Evolutionary conservation across 1,140 invertebrate species (phyloP).

Genomic region (Acromyrmex echinatior): DNA sequence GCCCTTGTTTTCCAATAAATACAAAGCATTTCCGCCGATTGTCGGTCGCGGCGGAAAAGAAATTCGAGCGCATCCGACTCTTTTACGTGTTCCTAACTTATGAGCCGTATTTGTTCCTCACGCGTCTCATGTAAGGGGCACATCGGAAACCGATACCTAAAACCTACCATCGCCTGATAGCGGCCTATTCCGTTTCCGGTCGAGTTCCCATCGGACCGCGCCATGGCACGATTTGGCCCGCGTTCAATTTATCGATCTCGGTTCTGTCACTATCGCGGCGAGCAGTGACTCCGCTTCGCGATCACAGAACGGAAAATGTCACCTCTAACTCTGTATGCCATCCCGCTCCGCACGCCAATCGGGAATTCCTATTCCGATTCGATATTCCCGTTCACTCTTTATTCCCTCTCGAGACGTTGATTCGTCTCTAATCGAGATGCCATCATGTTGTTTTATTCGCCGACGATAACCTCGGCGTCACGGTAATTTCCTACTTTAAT

Average conservation of each 20-base stretch:
- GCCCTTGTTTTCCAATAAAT: slow-evolving; percentile 87
- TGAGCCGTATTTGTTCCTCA: too few relatives aligned
- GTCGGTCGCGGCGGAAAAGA: background rate
- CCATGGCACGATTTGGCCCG: background rate
- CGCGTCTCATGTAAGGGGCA: background rate
- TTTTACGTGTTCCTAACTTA: too few relatives aligned
- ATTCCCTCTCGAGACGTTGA: slow-evolving; percentile 54
- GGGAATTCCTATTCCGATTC: slow-evolving; percentile 83
- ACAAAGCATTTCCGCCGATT: slow-evolving; percentile 77
- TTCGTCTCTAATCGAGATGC: background rate
- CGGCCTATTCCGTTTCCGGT: slow-evolving; percentile 83
- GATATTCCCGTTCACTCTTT: slow-evolving; percentile 73
- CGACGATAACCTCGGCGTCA: background rate
- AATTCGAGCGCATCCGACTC: background rate
- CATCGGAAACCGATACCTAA: slow-evolving; percentile 67
- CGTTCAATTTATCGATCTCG: slow-evolving; percentile 79
- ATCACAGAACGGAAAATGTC: slow-evolving; percentile 51
- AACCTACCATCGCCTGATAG: slow-evolving; percentile 69
- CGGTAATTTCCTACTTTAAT: background rate
- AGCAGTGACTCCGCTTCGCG: background rate
- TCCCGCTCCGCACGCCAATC: slow-evolving; percentile 83
- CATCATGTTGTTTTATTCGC: background rate
- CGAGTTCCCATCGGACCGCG: slow-evolving; percentile 77
- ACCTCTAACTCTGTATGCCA: slow-evolving; percentile 81
- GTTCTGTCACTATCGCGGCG: background rate